phyloP scores from a whole-genome alignment of 64 coral and sea anemone genomes.

The Orbicella faveolata region DNA sequence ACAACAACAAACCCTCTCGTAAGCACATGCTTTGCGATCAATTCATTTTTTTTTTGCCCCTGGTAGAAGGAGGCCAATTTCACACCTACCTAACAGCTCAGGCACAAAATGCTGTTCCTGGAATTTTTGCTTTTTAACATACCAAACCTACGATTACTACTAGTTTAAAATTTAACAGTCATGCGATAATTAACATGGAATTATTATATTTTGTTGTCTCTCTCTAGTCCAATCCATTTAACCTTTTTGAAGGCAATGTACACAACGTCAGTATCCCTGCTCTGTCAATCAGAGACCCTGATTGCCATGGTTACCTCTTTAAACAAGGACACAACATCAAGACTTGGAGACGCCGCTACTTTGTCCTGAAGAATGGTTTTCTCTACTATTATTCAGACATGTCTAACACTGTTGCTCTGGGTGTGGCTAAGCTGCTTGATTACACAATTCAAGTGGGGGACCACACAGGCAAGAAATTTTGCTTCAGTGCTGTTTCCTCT shows the following conservation, averaged over 20 bases:
- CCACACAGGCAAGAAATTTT: conserved; percentile 62
- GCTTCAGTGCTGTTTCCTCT: conserved; percentile 68
- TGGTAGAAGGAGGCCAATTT: too few species aligned
- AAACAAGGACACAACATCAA: conserved; percentile 75
- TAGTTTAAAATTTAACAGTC: not conserved
- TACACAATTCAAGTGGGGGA: conserved; percentile 70
- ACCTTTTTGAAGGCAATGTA: conserved; percentile 81
- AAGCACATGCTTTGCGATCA: too few species aligned
- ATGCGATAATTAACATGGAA: not conserved
- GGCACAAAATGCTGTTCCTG: too few species aligned
- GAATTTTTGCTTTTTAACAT: too few species aligned
- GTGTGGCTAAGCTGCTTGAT: conserved; percentile 77
- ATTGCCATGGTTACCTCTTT: conserved; percentile 97
- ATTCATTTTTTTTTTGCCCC: too few species aligned
- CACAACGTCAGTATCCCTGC: conserved; percentile 99
- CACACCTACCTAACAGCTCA: too few species aligned
- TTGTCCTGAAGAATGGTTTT: conserved; percentile 95
- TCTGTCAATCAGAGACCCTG: conserved; percentile 93
- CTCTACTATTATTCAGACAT: conserved; percentile 98
- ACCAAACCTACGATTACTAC: too few species aligned
- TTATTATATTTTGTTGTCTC: not conserved
- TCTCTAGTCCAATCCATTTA: conserved; percentile 47
- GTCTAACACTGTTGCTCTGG: conserved; percentile 86
- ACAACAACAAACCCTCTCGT: too few species aligned
- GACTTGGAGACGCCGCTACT: conserved; percentile 89